These are phyloP conservation scores for Orcinus orca DNA, from an alignment of 2,113 vertebrate genomes.

Conservation along the genomic window DNA sequence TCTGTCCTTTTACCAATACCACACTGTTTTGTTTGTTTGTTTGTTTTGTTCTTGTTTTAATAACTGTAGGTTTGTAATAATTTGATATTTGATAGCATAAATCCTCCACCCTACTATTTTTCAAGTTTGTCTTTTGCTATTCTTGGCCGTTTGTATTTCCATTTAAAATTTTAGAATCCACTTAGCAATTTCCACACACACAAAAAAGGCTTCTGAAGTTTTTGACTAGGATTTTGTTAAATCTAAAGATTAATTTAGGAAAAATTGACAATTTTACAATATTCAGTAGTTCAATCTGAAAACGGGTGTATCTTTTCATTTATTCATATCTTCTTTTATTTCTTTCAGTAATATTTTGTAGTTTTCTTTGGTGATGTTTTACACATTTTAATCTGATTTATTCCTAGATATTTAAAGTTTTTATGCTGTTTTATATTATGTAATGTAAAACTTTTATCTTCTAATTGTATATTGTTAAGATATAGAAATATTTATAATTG, in stretches of 20 bases:
- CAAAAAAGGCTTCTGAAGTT: not conserved
- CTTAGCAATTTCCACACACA: not conserved
- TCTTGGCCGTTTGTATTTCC: not conserved
- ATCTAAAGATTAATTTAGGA: not conserved
- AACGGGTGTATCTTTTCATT: not conserved
- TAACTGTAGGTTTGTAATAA: not conserved
- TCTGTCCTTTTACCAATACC: not conserved
- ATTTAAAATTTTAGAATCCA: not conserved
- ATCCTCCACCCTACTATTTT: not conserved
- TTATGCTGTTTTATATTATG: not conserved
- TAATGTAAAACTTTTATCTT: not conserved
- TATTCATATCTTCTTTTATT: not conserved
- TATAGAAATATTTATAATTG: not conserved
- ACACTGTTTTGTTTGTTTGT: not conserved
- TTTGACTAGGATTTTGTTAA: not conserved
- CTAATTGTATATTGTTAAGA: not conserved
- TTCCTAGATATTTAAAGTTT: not conserved
- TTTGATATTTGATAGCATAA: not conserved
- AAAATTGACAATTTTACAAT: not conserved
- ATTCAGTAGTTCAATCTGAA: not conserved
- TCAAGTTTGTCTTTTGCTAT: not conserved
- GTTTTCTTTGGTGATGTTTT: not conserved
- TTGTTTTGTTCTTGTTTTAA: not conserved
- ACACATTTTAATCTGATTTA: not conserved
- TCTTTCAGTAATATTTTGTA: not conserved